Evolutionary conservation across 2,797 vertebrate species (phyloP).

Genomic region (Falco novaeseelandiae): DNA sequence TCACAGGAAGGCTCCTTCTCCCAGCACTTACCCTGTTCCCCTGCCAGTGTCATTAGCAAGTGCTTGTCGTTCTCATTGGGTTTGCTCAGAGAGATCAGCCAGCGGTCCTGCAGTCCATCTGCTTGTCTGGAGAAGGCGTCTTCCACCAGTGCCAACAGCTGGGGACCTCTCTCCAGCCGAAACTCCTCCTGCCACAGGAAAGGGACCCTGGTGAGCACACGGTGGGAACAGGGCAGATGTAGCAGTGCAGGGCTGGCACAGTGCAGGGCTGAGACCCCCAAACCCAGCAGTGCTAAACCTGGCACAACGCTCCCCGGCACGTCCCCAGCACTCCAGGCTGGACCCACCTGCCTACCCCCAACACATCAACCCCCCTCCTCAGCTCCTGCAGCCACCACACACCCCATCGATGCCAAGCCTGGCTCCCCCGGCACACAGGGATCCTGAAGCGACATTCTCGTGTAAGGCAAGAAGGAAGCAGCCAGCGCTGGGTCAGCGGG

Average conservation of each 20-base stretch:
- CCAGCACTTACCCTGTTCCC: constrained; percentile 84
- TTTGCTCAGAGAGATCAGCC: constrained; percentile 93
- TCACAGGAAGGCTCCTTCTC: background rate
- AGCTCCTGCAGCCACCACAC: background rate
- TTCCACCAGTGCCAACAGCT: constrained; percentile 88
- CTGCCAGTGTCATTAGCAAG: constrained; percentile 91
- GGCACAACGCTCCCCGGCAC: fast-evolving
- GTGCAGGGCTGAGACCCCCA: background rate
- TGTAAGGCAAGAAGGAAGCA: background rate
- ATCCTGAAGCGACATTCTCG: background rate
- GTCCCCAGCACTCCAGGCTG: background rate
- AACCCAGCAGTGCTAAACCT: background rate
- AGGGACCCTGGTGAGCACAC: background rate
- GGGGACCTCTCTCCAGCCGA: constrained; percentile 83
- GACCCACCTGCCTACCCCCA: background rate
- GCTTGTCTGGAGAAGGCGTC: constrained; percentile 86
- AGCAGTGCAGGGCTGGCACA: background rate
- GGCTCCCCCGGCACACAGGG: background rate
- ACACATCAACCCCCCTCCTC: background rate
- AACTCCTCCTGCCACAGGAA: constrained; percentile 86
- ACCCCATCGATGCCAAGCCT: background rate
- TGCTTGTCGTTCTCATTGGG: constrained; percentile 91
- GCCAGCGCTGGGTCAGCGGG: background rate
- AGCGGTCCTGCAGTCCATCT: constrained; percentile 85
- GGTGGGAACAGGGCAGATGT: background rate